Conservation (phyloP, 2,113 vertebrate species). For the Rhagologus leucostigma region DNA sequence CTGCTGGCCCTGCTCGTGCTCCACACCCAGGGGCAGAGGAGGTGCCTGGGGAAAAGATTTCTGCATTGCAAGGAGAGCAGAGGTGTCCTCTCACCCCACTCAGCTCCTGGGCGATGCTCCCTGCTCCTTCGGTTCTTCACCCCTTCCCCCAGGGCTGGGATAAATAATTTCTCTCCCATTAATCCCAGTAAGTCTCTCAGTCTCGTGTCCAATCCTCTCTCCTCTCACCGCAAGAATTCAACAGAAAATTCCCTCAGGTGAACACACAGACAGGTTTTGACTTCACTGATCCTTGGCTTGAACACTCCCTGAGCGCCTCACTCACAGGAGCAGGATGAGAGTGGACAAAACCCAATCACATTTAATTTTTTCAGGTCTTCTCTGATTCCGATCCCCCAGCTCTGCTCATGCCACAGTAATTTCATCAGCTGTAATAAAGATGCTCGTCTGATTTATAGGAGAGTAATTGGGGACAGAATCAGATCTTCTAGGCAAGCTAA, state of each 20-base stretch:
- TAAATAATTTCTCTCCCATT: not conserved
- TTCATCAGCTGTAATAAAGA: not conserved
- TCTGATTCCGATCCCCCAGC: not conserved
- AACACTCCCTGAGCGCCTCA: not conserved
- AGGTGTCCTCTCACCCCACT: not conserved
- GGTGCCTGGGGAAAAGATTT: not conserved
- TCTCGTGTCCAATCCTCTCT: not conserved
- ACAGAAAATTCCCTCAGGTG: not conserved
- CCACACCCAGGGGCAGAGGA: not conserved
- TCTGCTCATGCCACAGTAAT: not conserved
- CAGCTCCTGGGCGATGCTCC: not conserved
- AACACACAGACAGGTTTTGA: not conserved
- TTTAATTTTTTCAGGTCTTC: not conserved
- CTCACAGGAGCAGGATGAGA: not conserved
- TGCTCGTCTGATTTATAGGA: not conserved
- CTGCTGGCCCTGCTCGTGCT: not conserved
- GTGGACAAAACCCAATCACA: not conserved
- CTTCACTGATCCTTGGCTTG: not conserved
- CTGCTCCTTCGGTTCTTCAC: not conserved
- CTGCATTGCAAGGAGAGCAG: not conserved
- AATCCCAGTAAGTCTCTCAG: not conserved
- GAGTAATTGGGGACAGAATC: not conserved
- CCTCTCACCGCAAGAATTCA: not conserved
- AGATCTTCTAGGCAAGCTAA: slow-evolving; percentile 16
- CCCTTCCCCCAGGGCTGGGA: not conserved